Evolutionary conservation across 2,888 invertebrate genomes (phyloP).

Genomic region (Prosopocoilus inquinatus): DNA sequence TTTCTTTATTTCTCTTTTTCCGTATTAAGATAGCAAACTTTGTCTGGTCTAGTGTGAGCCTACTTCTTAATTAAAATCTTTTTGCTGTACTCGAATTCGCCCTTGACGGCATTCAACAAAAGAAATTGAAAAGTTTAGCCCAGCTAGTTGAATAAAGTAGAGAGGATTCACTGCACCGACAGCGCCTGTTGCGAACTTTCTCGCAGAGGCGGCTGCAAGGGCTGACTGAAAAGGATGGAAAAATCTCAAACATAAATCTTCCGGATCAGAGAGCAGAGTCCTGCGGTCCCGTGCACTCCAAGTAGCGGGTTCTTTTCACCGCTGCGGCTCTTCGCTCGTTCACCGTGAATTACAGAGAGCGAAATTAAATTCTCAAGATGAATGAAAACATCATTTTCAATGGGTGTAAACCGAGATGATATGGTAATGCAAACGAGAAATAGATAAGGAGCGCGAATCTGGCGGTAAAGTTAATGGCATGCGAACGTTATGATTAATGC

Average conservation of each 20-base stretch:
- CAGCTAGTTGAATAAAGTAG: slow-evolving; percentile 26
- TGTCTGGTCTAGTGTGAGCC: too few species aligned
- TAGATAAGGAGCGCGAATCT: not conserved
- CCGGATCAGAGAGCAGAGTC: slow-evolving; percentile 27
- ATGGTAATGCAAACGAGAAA: not conserved
- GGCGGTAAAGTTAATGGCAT: not conserved
- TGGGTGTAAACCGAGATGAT: not conserved
- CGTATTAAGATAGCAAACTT: too few species aligned
- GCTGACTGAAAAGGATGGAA: slow-evolving; percentile 25
- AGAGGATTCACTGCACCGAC: slow-evolving; percentile 29
- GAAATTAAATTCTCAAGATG: slow-evolving; percentile 12
- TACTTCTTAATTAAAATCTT: too few species aligned
- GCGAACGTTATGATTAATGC: too few species aligned
- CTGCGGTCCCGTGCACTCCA: slow-evolving; percentile 22
- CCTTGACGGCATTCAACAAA: not conserved
- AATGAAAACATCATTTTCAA: slow-evolving; percentile 8
- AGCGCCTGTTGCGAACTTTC: slow-evolving; percentile 29
- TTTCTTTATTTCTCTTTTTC: too few species aligned
- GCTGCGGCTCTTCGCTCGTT: slow-evolving; percentile 3
- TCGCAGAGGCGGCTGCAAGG: slow-evolving; percentile 14
- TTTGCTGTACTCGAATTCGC: too few species aligned
- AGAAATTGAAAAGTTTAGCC: slow-evolving; percentile 28
- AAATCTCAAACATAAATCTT: slow-evolving; percentile 35
- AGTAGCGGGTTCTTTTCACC: slow-evolving; percentile 20
- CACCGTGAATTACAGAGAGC: slow-evolving; percentile 1